phyloP scores from a whole-genome alignment of 2,113 vertebrate species.

The Gavia stellata region DNA sequence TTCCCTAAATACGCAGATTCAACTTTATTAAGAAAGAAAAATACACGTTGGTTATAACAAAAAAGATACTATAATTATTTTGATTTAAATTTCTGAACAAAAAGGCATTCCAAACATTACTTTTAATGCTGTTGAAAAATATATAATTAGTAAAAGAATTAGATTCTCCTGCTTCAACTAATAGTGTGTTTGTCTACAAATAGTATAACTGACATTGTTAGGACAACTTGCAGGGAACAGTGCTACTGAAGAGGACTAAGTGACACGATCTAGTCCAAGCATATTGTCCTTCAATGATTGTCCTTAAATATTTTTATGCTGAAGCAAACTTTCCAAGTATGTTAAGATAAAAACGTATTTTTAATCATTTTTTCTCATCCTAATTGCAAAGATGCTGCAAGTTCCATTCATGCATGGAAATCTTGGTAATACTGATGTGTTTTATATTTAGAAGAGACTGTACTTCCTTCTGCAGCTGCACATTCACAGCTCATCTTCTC shows the following conservation, averaged over 20 bases:
- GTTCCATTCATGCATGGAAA: background rate
- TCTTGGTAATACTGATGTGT: accelerated
- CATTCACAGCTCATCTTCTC: background rate
- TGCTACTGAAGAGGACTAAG: background rate
- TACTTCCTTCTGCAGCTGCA: background rate
- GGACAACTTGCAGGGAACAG: background rate
- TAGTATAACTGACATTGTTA: background rate
- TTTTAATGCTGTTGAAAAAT: background rate
- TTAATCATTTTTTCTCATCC: background rate
- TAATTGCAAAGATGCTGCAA: background rate
- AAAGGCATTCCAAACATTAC: background rate
- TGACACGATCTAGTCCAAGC: background rate
- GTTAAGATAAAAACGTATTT: background rate
- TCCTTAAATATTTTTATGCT: background rate
- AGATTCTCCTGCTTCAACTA: background rate
- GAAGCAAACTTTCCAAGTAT: background rate
- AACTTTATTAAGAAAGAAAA: background rate
- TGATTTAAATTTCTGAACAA: background rate
- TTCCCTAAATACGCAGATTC: background rate
- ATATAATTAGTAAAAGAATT: background rate
- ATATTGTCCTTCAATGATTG: background rate
- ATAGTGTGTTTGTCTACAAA: background rate
- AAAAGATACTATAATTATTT: background rate
- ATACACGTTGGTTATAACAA: accelerated
- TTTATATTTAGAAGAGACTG: background rate